Percentiles rank a stretch among this genome's conserved stretches.
These are phyloP conservation scores for Margarornis squamiger DNA, from an alignment of 2,797 vertebrate species.

Conservation along the genomic window DNA sequence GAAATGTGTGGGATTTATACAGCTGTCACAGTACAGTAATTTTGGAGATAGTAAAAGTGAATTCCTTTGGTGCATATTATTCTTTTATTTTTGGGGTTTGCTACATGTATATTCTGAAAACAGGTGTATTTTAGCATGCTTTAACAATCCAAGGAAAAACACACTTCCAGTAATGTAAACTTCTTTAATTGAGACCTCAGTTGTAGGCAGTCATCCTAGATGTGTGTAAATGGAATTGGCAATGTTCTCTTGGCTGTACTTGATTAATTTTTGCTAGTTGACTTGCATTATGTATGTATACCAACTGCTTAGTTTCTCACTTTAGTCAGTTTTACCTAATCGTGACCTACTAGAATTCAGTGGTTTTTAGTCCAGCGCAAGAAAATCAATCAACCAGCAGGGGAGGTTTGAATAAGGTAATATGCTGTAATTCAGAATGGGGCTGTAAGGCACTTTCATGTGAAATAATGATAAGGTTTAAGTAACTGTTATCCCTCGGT, in stretches of 20 bases:
- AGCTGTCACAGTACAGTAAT: background rate
- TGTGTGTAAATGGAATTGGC: background rate
- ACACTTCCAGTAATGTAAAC: background rate
- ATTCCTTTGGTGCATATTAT: background rate
- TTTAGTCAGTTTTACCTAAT: background rate
- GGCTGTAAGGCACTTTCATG: background rate
- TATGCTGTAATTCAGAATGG: background rate
- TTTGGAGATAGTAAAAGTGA: background rate
- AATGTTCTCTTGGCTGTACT: background rate
- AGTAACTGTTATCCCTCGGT: background rate
- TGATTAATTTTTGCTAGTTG: background rate
- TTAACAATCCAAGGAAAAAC: background rate
- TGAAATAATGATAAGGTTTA: background rate
- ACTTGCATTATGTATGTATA: background rate
- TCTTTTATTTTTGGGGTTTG: background rate
- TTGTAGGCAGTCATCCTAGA: background rate
- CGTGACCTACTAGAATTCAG: background rate
- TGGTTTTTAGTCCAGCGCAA: background rate
- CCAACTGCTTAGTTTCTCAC: background rate
- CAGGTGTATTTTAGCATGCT: background rate
- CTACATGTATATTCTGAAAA: background rate
- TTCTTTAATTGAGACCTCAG: background rate
- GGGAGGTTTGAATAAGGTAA: background rate
- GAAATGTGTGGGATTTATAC: background rate
- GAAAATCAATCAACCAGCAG: background rate